Conservation (phyloP, 2,888 invertebrate genomes). For the Chloromyia formosa region DNA sequence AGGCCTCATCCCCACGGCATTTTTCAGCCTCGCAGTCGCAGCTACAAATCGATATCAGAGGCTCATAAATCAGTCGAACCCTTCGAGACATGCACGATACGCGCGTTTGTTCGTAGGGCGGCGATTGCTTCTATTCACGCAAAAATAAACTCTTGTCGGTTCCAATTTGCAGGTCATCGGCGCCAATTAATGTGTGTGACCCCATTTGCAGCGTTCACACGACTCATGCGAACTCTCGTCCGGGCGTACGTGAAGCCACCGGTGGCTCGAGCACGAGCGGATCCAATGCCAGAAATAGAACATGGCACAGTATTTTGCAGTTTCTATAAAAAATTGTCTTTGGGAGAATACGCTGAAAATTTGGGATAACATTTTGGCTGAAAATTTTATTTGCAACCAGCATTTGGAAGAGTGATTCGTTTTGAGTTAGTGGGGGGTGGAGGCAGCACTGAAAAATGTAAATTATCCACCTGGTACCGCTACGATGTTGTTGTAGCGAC, state of each 20-base stretch:
- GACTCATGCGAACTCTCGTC: conserved; percentile 1
- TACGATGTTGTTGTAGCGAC: too few relatives aligned
- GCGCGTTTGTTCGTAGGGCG: not conserved
- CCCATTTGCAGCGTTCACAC: conserved; percentile 14
- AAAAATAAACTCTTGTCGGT: not conserved
- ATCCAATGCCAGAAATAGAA: not conserved
- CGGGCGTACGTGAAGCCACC: too few relatives aligned
- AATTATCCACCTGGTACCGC: too few relatives aligned
- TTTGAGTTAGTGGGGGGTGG: too few relatives aligned
- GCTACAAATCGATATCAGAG: not conserved
- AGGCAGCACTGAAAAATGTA: too few relatives aligned
- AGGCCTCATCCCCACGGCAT: not conserved
- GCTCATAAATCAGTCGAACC: not conserved
- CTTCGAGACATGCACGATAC: not conserved
- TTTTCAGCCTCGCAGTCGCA: not conserved
- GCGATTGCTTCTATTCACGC: not conserved
- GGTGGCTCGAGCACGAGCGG: not conserved
- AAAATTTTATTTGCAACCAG: too few relatives aligned
- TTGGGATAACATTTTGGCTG: too few relatives aligned
- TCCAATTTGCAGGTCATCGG: conserved; percentile 12
- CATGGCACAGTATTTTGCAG: conserved; percentile 3
- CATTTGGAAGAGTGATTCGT: too few relatives aligned
- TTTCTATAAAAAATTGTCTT: not conserved
- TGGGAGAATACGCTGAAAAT: too few relatives aligned
- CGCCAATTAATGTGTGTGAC: conserved; percentile 27